Conservation (phyloP, 2,888 invertebrate genomes). For the Conomelus anceps region DNA sequence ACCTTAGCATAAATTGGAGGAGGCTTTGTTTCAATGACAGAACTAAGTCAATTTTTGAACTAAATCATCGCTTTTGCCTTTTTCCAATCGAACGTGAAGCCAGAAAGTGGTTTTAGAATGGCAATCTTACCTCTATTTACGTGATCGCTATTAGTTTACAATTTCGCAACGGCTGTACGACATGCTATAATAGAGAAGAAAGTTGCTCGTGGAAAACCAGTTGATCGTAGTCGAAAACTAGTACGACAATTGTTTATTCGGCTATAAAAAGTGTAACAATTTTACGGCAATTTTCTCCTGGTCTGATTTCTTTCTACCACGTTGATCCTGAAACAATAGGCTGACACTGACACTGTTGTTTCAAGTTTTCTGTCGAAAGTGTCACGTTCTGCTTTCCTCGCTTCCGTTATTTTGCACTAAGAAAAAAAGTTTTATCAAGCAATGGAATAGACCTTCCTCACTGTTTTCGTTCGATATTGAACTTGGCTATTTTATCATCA, state of each 20-base stretch:
- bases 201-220: background rate
- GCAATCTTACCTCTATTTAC: background rate
- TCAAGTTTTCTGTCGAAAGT: background rate
- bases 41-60: background rate
- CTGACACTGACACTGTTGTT: background rate
- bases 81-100: background rate
- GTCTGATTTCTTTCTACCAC: background rate
- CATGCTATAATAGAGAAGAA: background rate
- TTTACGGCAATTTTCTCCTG: background rate
- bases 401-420: background rate
- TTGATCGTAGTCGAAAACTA: too few relatives aligned
- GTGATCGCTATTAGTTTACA: background rate
- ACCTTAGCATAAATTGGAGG: too few relatives aligned
- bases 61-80: background rate
- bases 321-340: background rate
- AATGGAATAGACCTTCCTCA: background rate
- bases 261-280: background rate
- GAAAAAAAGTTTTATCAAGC: background rate
- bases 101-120: background rate
- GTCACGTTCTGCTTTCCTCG: background rate
- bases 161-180: background rate
- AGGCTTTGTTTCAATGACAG: background rate
- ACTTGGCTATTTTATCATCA: background rate
- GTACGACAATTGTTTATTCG: background rate
- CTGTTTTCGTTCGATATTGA: background rate